phyloP scores from a whole-genome alignment of 2,888 invertebrate genomes.

The Acheta domesticus region DNA sequence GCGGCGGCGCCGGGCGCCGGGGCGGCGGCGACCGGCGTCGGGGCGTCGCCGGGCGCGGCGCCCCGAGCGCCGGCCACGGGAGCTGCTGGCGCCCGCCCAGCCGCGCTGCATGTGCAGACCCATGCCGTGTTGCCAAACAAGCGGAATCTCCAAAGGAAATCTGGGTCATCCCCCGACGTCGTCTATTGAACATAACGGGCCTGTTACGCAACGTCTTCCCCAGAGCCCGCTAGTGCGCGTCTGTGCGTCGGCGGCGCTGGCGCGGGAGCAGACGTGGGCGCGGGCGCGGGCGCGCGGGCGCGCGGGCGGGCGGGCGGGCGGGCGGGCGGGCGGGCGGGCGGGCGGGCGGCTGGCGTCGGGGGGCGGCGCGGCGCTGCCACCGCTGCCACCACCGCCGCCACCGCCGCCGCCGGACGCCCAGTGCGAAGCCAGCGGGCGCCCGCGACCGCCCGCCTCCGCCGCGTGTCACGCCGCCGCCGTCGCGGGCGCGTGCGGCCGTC shows the following conservation, averaged over 20 bases:
- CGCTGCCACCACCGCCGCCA: too few species aligned
- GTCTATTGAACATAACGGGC: conserved; percentile 18
- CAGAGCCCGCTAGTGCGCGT: conserved; percentile 7
- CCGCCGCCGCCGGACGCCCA: background rate
- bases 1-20: background rate
- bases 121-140: conserved; percentile 4
- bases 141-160: conserved; percentile 18
- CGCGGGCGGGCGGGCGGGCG: too few species aligned
- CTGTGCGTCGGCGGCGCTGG: background rate
- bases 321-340: too few species aligned
- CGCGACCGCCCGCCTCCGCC: background rate
- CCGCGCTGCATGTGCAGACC: background rate
- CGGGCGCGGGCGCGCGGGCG: too few species aligned
- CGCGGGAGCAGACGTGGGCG: too few species aligned
- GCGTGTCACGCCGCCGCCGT: background rate
- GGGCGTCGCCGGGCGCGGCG: background rate
- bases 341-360: too few species aligned
- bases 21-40: background rate
- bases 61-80: background rate
- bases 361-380: too few species aligned
- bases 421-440: background rate
- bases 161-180: conserved; percentile 18
- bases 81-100: background rate
- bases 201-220: conserved; percentile 18
- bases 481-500: background rate